phyloP scores from a whole-genome alignment of 2,797 vertebrate genomes.

The Megaceryle alcyon region DNA sequence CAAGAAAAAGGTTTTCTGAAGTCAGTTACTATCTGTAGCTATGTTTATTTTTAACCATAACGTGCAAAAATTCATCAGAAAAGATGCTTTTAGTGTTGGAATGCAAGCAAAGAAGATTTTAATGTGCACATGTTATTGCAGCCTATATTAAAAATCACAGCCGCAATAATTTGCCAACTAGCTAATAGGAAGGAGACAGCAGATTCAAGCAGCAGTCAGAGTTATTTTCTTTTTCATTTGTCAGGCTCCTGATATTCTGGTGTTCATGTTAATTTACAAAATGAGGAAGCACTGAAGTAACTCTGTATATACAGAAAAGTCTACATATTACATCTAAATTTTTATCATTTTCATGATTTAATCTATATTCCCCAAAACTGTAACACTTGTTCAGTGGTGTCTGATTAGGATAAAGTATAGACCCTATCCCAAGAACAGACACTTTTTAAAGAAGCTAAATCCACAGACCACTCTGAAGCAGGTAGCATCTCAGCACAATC shows the following conservation, averaged over 20 bases:
- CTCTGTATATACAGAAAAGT: neutral
- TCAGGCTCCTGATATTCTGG: neutral
- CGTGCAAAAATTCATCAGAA: neutral
- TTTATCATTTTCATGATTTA: neutral
- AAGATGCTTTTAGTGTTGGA: neutral
- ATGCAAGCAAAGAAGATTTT: neutral
- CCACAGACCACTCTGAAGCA: neutral
- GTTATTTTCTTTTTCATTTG: neutral
- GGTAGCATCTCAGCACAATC: neutral
- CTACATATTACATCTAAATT: neutral
- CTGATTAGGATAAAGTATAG: neutral
- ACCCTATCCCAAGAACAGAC: neutral
- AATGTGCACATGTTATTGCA: neutral
- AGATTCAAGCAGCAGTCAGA: neutral
- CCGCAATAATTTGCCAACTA: neutral
- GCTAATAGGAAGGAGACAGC: neutral
- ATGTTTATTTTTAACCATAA: neutral
- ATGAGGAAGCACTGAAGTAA: neutral
- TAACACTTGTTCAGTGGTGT: neutral
- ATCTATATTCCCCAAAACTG: neutral
- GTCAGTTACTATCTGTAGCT: neutral
- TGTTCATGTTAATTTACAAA: neutral
- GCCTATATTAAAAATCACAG: neutral
- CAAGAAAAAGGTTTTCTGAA: neutral
- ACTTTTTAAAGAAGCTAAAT: neutral